Conservation (phyloP, 2,888 invertebrate genomes). For the Netelia melanura region DNA sequence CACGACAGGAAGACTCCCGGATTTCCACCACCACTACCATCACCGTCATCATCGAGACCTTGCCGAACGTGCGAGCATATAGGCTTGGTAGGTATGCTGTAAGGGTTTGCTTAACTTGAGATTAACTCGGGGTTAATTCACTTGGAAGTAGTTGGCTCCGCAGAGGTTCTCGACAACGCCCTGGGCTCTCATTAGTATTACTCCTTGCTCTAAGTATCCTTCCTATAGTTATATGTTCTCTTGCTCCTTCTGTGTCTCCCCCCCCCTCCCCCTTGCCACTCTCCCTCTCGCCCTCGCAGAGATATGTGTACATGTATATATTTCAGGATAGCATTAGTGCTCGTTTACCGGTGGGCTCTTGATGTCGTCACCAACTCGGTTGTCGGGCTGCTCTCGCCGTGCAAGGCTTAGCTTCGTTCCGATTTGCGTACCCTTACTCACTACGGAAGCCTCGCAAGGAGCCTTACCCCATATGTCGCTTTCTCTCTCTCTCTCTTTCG, state of each 20-base stretch:
- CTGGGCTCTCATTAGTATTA: slow-evolving; percentile 82
- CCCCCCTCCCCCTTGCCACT: too few relatives aligned
- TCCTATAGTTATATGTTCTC: slow-evolving; percentile 14
- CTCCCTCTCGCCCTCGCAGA: not conserved
- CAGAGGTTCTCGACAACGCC: slow-evolving; percentile 77
- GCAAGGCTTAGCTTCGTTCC: not conserved
- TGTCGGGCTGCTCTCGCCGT: slow-evolving; percentile 21
- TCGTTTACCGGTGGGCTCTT: slow-evolving; percentile 26
- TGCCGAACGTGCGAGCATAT: slow-evolving; percentile 72
- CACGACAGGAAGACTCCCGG: slow-evolving; percentile 58
- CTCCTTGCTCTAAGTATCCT: slow-evolving; percentile 72
- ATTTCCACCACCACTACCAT: slow-evolving; percentile 12
- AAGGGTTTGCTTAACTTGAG: slow-evolving; percentile 83
- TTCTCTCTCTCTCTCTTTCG: not conserved
- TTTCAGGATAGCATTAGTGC: slow-evolving; percentile 23
- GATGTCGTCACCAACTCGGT: slow-evolving; percentile 15
- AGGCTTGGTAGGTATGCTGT: slow-evolving; percentile 78
- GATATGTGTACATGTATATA: slow-evolving; percentile 8
- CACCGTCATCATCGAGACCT: slow-evolving; percentile 51
- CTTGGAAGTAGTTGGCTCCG: slow-evolving; percentile 81
- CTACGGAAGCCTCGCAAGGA: slow-evolving; percentile 16
- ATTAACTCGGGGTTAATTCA: slow-evolving; percentile 84
- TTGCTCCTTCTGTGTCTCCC: not conserved
- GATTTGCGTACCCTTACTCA: not conserved
- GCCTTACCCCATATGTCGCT: not conserved